Base-by-base conservation (phyloP, 2,113 vertebrate genomes). In the Otus sunia region DNA sequence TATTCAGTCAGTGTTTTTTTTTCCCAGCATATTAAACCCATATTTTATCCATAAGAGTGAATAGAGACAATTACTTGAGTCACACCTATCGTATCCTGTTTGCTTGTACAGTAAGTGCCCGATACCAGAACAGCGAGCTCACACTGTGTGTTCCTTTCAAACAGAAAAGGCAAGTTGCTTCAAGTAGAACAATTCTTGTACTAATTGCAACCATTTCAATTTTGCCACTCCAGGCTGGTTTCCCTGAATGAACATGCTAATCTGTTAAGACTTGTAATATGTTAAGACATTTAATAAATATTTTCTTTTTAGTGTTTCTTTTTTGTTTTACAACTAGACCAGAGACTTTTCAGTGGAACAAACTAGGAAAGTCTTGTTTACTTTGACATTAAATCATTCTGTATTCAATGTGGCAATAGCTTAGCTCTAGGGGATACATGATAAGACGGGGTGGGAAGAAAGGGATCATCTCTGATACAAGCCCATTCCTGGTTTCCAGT, bases 141-240 rank as follows among this genome's bases (percentile, higher is more conserved):
- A 2, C 64, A 64, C 60, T 95, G 87, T 92, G 90, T 94, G 94
- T 94, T 94, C 95, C 94, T 93, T 77, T 77, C 93, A 96, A 97
- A 97, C 87, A 95, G 89, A 95, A 95, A 86, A 92, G 94, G 89
- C 96, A 96, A 95, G 95, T 96, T 66, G 89, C 67, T 97, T 96
- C 97, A 97, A 77, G 95, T 92, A 96, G 87, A 96, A 95, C 95
- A 96, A 93, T 97, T 59, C 91, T 34, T 47, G 55, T 71, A 34
- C 94, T 93, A 95, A 94, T 94, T 96, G 95, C 80, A 53, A 34
- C 89, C 91, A 86, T 76, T 94, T 96, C 66, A 79, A 80, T 59
- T 77, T 82, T 88, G 50, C 95, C 2, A 66, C 94, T 91, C 59
- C 47, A 30, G 89, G 58, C 95, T 91, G 91, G 11, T 77, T 85